phyloP scores from a whole-genome alignment of 2,888 invertebrate genomes.

The Clusia tigrina region DNA sequence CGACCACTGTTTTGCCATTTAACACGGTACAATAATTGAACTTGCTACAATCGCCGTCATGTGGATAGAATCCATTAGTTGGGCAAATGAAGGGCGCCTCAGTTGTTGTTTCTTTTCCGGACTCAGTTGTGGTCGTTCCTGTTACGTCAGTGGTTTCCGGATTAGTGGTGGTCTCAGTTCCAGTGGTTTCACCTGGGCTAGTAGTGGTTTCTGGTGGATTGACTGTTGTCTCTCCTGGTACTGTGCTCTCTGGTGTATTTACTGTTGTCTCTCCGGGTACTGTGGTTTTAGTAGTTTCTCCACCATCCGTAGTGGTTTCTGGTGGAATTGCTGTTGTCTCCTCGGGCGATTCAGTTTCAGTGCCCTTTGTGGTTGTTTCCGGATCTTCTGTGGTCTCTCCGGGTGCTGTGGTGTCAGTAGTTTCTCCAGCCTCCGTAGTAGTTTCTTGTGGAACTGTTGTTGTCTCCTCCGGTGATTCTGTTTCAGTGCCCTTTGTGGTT shows the following conservation, averaged over 20 bases:
- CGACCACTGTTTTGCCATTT: slow-evolving; percentile 4
- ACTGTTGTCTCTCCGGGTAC: slow-evolving; percentile 6
- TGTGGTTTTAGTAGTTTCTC: not conserved
- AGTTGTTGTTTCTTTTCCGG: no score
- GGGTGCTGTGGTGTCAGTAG: slow-evolving; percentile 1
- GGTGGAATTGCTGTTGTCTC: slow-evolving; percentile 17
- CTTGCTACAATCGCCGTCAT: slow-evolving; percentile 37
- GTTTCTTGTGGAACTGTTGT: slow-evolving; percentile 9
- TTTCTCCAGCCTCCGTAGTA: not conserved
- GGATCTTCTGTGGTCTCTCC: not conserved
- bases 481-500: slow-evolving; percentile 12
- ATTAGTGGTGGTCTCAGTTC: no score
- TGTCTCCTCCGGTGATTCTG: slow-evolving; percentile 1
- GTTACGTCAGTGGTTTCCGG: not conserved
- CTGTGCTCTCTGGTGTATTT: not conserved
- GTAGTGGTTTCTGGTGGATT: slow-evolving; percentile 13
- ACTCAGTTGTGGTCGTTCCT: not conserved
- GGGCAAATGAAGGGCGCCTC: slow-evolving; percentile 37
- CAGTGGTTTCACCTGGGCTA: not conserved
- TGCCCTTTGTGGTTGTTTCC: not conserved
- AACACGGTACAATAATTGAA: slow-evolving; percentile 41
- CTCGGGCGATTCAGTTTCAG: not conserved
- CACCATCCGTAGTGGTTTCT: no score
- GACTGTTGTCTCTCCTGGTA: no score
- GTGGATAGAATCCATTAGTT: slow-evolving; percentile 43